Base-by-base conservation (phyloP, 1,140 invertebrate genomes). In the Euborellia annulipes region DNA sequence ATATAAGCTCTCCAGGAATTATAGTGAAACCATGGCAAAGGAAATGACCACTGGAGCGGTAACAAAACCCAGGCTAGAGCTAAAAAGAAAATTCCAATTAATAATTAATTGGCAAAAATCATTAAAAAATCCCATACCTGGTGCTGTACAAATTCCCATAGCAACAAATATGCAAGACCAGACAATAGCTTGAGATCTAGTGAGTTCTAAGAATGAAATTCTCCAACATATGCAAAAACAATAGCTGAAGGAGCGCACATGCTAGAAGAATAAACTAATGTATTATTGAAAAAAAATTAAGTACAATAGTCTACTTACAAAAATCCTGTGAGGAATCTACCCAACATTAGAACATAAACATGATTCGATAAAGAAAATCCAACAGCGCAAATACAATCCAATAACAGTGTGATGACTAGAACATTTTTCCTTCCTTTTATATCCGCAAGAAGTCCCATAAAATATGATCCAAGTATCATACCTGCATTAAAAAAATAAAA, bases 141-240 rank as follows among this genome's bases (percentile, higher is more conserved):
- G 41, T 9, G 30, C 11, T 22, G 22, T 11, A 7, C 16, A 23
- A n/a, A 23, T 27, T 6, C 18, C 41, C 7, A 27, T n/a, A 23
- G 41, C 41, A 11, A 42, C 41, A 23, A 42, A 42, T 4, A 42
- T 23, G 23, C 41, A 20, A 14, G 30, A 16, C 41, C 41, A 42
- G 2, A 42, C 41, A 13, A 42, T 21, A 22, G 41, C 41, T n/a
- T 23, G 18, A 0, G 41, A 20, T n/a, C 41, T 20, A 20, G 20
- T 21, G 3, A 2, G 2, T 3, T 21, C 21, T 0, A n/a, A n/a
- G 19, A 42, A n/a, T 23, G 21, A 22, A 42, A 42, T 16, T 42
- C 41, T 20, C 41, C 41, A 4, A 42, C 20, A 22, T 42, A 42
- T 8, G 41, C 41, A 22, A 42, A 42, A 14, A 23, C 11, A 8